Conservation (phyloP, 2,113 vertebrate species). For the Crotalus tigris region DNA sequence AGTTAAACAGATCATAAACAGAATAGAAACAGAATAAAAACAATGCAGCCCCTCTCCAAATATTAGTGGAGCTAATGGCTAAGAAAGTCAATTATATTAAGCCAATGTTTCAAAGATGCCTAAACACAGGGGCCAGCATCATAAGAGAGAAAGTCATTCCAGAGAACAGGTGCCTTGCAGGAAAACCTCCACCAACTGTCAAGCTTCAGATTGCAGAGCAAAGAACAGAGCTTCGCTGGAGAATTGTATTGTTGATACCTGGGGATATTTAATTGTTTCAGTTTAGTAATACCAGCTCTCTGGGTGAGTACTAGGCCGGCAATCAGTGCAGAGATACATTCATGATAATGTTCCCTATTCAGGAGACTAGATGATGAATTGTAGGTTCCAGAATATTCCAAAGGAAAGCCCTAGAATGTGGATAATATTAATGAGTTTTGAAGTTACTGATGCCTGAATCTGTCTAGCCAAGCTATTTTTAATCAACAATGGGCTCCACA, state of each 20-base stretch:
- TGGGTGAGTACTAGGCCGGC: neutral
- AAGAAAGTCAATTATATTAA: neutral
- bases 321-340: neutral
- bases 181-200: neutral
- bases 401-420: neutral
- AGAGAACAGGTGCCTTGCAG: neutral
- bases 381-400: neutral
- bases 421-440: neutral
- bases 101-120: neutral
- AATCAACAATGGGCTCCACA: neutral
- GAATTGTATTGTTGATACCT: neutral
- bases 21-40: neutral
- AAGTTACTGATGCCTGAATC: neutral
- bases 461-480: neutral
- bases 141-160: neutral
- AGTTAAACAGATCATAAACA: neutral
- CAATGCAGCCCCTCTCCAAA: neutral
- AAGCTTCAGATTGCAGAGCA: neutral
- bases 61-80: neutral
- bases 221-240: neutral
- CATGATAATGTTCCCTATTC: neutral
- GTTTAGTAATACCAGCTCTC: neutral
- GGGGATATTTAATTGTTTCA: neutral
- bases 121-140: neutral
- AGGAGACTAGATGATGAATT: neutral